Percentiles rank a stretch among this genome's conserved stretches.
Conservation (phyloP, 2,797 vertebrate genomes). For the Enteromius viviparus region DNA sequence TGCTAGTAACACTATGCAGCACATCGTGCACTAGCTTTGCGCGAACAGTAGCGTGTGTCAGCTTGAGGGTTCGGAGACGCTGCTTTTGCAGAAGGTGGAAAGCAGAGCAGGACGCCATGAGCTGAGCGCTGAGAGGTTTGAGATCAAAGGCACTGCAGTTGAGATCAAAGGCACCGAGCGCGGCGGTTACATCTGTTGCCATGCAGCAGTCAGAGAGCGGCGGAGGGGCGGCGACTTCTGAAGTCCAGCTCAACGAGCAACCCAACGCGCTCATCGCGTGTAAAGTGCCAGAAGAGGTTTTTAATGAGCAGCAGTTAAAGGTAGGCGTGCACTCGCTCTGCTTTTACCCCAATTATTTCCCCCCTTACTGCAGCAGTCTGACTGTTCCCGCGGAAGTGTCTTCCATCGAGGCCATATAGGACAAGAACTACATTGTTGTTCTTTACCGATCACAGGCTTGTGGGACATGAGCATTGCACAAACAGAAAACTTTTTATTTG, state of each 20-base stretch:
- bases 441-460: not conserved
- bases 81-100: not conserved
- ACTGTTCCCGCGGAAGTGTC: not conserved
- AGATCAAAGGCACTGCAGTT: not conserved
- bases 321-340: slow-evolving; percentile 60
- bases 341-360: not conserved
- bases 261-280: slow-evolving; percentile 80
- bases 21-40: not conserved
- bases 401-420: not conserved
- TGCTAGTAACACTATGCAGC: slow-evolving; percentile 15
- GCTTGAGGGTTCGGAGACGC: not conserved
- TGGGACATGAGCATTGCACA: not conserved
- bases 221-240: slow-evolving; percentile 69
- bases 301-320: slow-evolving; percentile 69
- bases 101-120: slow-evolving; percentile 40
- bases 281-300: slow-evolving; percentile 75
- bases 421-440: not conserved
- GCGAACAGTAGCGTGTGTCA: not conserved
- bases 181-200: slow-evolving; percentile 31
- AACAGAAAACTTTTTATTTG: not conserved
- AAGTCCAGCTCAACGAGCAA: slow-evolving; percentile 76
- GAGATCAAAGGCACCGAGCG: slow-evolving; percentile 13
- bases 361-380: not conserved
- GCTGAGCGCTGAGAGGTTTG: slow-evolving; percentile 6
- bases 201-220: slow-evolving; percentile 72